These are phyloP conservation scores for Plutella xylostella DNA, from an alignment of 2,888 invertebrate genomes.

Conservation along the genomic window DNA sequence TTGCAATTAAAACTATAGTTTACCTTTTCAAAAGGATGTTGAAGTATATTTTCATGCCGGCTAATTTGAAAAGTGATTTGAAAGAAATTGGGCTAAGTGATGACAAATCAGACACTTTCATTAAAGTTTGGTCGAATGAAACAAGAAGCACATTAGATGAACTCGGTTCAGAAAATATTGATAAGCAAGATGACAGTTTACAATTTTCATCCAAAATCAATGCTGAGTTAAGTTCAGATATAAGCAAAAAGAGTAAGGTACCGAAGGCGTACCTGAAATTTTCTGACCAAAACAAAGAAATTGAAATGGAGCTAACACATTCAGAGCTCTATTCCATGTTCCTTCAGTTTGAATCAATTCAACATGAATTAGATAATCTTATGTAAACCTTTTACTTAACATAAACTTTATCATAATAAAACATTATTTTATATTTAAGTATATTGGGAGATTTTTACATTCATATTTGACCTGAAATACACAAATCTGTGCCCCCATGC, in stretches of 20 bases:
- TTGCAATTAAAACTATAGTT: slow-evolving; percentile 45
- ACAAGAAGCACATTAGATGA: slow-evolving; percentile 43
- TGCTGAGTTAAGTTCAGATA: slow-evolving; percentile 55
- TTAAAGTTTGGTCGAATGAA: slow-evolving; percentile 54
- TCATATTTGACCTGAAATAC: too few species aligned
- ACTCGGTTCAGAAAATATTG: slow-evolving; percentile 28
- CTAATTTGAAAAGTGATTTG: slow-evolving; percentile 45
- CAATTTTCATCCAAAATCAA: slow-evolving; percentile 50
- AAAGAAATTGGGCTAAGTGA: slow-evolving; percentile 35
- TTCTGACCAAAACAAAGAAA: slow-evolving; percentile 25
- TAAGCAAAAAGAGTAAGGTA: slow-evolving; percentile 46
- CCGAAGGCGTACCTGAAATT: slow-evolving; percentile 49
- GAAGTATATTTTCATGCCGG: slow-evolving; percentile 55
- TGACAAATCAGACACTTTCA: slow-evolving; percentile 43
- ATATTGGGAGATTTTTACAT: too few species aligned
- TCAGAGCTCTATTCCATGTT: slow-evolving; percentile 49
- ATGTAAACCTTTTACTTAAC: slow-evolving; percentile 21
- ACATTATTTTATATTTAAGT: not conserved
- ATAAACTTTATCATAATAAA: slow-evolving; percentile 1
- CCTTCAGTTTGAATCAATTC: slow-evolving; percentile 53
- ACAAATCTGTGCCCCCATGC: too few species aligned
- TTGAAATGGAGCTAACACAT: slow-evolving; percentile 52
- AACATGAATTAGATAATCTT: slow-evolving; percentile 54
- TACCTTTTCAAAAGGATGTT: slow-evolving; percentile 46
- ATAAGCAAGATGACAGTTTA: slow-evolving; percentile 27